Conservation (phyloP, 1,140 invertebrate genomes). For the Lepidurus apus region DNA sequence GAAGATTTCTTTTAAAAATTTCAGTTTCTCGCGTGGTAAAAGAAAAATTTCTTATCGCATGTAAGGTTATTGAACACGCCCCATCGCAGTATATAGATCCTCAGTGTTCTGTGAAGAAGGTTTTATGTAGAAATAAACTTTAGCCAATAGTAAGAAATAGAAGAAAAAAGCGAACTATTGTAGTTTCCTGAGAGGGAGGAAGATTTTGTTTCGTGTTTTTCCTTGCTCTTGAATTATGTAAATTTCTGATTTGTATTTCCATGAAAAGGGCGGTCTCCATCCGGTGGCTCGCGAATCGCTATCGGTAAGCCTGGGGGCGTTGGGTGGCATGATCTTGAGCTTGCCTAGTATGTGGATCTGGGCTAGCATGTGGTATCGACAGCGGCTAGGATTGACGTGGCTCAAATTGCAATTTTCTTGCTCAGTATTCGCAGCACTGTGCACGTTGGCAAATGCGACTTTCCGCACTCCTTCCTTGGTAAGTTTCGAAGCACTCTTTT, state of each 20-base stretch:
- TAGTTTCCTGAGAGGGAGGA: too few relatives aligned
- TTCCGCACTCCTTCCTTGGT: constrained; percentile 14
- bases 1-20: too few relatives aligned
- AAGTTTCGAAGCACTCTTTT: too few relatives aligned
- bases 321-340: not conserved
- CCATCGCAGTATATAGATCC: too few relatives aligned
- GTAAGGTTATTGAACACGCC: too few relatives aligned
- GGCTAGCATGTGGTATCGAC: constrained; percentile 14
- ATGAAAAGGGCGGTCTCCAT: too few relatives aligned
- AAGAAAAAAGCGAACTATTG: too few relatives aligned
- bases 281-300: not conserved
- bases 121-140: too few relatives aligned
- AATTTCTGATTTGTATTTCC: not conserved
- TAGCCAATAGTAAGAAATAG: too few relatives aligned
- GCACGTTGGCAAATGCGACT: constrained; percentile 1
- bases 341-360: constrained; percentile 1
- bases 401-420: constrained; percentile 24
- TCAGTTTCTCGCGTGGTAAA: too few relatives aligned
- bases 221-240: not conserved
- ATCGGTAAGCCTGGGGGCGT: not conserved
- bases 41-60: too few relatives aligned
- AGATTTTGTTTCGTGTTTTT: not conserved
- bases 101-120: too few relatives aligned
- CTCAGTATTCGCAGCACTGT: constrained; percentile 21
- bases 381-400: constrained; percentile 15